Evolutionary conservation across 2,888 invertebrate genomes (phyloP), one percentile per base, ranked within the genome.

Genomic region (Phyllotreta striolata): DNA sequence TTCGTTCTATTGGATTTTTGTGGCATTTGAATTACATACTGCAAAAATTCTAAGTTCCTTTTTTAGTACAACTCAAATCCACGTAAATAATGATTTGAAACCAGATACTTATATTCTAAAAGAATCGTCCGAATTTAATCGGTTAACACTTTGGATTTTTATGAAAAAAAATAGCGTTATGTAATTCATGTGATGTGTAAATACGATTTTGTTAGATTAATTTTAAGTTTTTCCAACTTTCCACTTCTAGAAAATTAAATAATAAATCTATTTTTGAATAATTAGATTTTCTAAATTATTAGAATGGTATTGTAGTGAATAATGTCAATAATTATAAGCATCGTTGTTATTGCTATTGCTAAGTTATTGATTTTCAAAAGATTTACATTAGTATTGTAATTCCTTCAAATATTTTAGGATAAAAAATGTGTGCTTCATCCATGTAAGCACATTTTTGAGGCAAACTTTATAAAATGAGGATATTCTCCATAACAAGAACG

Each of bases 241-340:
- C 39, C 38, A 39, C 38, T 52, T 13, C 64, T 61, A 66, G 60
- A 66, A 68, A 66, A 24, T 24, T 24, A 66, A 64, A 65, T 49
- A 66, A 69, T 62, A 39, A 56, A 70, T 78, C 74, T 79, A 79
- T 79, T 79, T 79, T 79, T 78, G 79, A 79, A 77, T 76, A 71
- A 76, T 77, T 76, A 75, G 77, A 77, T 77, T 77, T 77, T 77
- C 74, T 77, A 24, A 44, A 60, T 41, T 37, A 55, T 60, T 54
- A 41, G 4, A 52, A 56, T 57, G 44, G 54, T 52, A 37, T 38
- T 52, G 9, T 52, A 52, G 52, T 52, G 13, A 52, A 52, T 52
- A 52, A 52, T 24, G 24, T 24, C 38, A 41, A 41, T n/a, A 9
- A 41, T 41, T 41, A 41, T 10, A 41, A 41, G 10, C 9, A 9